These are phyloP conservation scores for Noctua janthe DNA, from an alignment of 2,888 invertebrate genomes.

Conservation along the genomic window DNA sequence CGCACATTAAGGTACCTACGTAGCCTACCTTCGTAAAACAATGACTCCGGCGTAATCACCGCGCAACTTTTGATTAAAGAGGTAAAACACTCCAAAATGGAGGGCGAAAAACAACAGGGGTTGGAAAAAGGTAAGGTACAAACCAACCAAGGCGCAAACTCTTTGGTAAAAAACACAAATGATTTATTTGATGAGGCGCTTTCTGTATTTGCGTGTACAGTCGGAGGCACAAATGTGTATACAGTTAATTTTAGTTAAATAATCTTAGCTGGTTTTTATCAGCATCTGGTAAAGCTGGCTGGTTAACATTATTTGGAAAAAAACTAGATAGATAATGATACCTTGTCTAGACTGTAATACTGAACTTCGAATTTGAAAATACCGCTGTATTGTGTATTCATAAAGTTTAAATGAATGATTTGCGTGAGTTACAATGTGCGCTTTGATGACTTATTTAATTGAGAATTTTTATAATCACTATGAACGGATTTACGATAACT, in stretches of 20 bases:
- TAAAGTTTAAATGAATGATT: too few relatives aligned
- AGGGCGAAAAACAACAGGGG: conserved; percentile 61
- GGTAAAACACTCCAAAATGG: conserved; percentile 66
- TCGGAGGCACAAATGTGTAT: background rate
- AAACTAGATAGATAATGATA: too few relatives aligned
- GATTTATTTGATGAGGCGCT: conserved; percentile 70
- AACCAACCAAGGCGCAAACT: conserved; percentile 50
- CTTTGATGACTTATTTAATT: too few relatives aligned
- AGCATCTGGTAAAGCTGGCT: background rate
- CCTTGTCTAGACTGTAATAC: background rate
- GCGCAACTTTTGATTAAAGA: conserved; percentile 67
- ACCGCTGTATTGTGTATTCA: too few relatives aligned
- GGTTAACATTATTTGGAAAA: too few relatives aligned
- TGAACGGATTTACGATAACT: too few relatives aligned
- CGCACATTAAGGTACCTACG: conserved; percentile 15
- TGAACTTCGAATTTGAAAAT: too few relatives aligned
- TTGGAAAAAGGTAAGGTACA: conserved; percentile 50
- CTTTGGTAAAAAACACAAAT: conserved; percentile 67
- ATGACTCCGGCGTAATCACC: conserved; percentile 63
- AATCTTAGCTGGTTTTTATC: background rate
- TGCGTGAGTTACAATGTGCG: too few relatives aligned
- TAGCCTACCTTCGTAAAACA: conserved; percentile 55
- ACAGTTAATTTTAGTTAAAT: background rate
- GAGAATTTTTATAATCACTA: too few relatives aligned
- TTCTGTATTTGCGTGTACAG: conserved; percentile 44